Evolutionary conservation across 1,140 invertebrate genomes (phyloP), one percentile per base, ranked within the genome.

Genomic region (Nautilus pompilius): DNA sequence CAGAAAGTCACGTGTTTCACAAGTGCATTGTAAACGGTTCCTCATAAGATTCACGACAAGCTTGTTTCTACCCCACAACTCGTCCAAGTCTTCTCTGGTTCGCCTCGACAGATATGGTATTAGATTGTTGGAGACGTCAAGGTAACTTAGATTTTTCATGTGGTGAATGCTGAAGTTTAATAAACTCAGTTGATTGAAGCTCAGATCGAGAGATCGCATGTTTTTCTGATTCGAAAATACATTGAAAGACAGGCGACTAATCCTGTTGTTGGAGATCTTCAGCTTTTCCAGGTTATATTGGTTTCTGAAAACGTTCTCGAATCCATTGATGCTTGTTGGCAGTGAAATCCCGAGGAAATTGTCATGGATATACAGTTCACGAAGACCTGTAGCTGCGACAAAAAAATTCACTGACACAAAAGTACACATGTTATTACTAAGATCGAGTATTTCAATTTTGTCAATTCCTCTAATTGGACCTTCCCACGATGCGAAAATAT

Each of bases 1-100:
- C 20, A 73, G 30, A 30, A 69, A 68, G 1, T 65, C 8, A 8
- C 69, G 24, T 30, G 66, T 71, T 26, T 65, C 55, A 60, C 69
- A 73, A 5, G 51, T 63, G 41, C 72, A 73, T 13, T 28, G 8
- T 13, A 73, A 41, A 5, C 45, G 45, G 46, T 63, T 65, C 26
- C 45, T 41, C 15, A 34, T 54, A 13, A 73, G 15, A 41, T 64
- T 32, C 1, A 71, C 49, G 2, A 3, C 36, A 3, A 72, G 30
- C 6, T 58, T 58, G 10, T 22, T 1, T 41, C 45, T 20, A 3
- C 5, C 34, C 3, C 5, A n/a, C 15, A 58, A 10, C n/a, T n/a
- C 29, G 17, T 62, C 41, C 4, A 65, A 15, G 22, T 34, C 58
- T 10, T 36, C 24, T 33, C 49, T 63, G 1, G 30, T 53, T 10